Evolutionary conservation across 1,140 invertebrate genomes (phyloP).

Genomic region (Zaprionus ghesquierei): DNA sequence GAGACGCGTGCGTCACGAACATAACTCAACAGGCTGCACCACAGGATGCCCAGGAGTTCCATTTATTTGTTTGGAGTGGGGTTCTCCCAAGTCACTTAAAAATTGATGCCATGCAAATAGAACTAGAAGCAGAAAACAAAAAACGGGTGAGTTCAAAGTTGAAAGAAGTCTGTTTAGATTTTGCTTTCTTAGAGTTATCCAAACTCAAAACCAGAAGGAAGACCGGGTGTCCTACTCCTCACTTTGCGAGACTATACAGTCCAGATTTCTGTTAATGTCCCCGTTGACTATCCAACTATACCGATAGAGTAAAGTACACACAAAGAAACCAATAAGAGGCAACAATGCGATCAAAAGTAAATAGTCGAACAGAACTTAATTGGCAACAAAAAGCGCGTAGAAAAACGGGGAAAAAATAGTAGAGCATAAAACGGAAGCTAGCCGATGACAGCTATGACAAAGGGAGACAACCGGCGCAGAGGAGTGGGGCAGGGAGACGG

Average conservation of each 20-base stretch:
- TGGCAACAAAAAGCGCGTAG: constrained; percentile 30
- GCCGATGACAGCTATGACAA: constrained; percentile 31
- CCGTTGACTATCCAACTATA: neutral
- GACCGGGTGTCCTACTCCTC: too few relatives aligned
- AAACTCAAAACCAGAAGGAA: too few relatives aligned
- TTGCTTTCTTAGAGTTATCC: too few relatives aligned
- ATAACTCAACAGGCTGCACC: constrained; percentile 48
- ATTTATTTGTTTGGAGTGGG: neutral
- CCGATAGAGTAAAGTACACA: constrained; percentile 34
- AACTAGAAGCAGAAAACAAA: constrained; percentile 16
- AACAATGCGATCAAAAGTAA: constrained; percentile 39
- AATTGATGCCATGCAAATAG: constrained; percentile 53
- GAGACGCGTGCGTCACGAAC: constrained; percentile 60
- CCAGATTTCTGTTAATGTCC: too few relatives aligned
- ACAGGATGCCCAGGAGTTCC: constrained; percentile 42
- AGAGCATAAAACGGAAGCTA: constrained; percentile 33
- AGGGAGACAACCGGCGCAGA: constrained; percentile 20
- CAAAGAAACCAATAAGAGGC: constrained; percentile 33
- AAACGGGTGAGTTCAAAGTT: neutral
- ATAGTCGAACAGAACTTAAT: constrained; percentile 29
- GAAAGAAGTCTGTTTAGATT: too few relatives aligned
- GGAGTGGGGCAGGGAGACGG: constrained; percentile 19
- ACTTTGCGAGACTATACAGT: too few relatives aligned
- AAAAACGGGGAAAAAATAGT: constrained; percentile 19
- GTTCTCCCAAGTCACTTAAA: constrained; percentile 29